phyloP scores from a whole-genome alignment of 1,140 invertebrate species.

The Cherax destructor region DNA sequence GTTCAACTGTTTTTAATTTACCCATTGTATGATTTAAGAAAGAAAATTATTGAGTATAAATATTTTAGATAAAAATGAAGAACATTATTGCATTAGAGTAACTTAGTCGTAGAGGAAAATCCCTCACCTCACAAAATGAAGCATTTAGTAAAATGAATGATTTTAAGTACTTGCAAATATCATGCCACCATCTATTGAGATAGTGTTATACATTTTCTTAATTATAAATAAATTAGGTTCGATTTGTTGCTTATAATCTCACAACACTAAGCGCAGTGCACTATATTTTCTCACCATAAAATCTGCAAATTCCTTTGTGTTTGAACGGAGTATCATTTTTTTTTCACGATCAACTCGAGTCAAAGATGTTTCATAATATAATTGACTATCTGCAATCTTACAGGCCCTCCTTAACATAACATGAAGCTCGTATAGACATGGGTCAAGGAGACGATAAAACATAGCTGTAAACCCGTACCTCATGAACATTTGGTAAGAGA shows the following conservation, averaged over 20 bases:
- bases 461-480: not conserved
- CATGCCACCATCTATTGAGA: not conserved
- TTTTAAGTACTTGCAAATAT: no score
- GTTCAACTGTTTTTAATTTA: not conserved
- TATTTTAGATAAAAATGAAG: not conserved
- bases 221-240: no score
- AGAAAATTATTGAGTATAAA: not conserved
- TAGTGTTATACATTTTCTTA: not conserved
- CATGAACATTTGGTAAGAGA: not conserved
- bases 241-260: no score
- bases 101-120: not conserved
- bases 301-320: no score
- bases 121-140: no score
- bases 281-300: no score
- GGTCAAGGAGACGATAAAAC: not conserved
- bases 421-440: not conserved
- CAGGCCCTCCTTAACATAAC: not conserved
- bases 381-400: not conserved
- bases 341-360: not conserved
- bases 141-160: no score
- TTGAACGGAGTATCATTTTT: no score
- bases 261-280: no score
- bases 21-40: not conserved
- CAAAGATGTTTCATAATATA: not conserved
- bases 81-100: not conserved